Evolutionary conservation across 2,113 vertebrate species (phyloP).

Genomic region (Limanda limanda): DNA sequence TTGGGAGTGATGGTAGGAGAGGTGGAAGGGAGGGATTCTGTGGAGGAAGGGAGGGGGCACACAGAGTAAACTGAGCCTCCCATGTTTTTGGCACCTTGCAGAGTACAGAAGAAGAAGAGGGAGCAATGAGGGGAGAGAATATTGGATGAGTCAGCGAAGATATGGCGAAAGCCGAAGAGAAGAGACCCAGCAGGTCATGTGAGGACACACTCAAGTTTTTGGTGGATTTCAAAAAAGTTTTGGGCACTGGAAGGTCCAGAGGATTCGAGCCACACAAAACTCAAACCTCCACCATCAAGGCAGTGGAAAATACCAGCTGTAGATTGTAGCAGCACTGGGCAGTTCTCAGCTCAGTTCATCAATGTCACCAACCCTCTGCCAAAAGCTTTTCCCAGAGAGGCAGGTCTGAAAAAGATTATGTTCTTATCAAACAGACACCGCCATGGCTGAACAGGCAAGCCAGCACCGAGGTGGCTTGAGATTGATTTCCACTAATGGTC

Average conservation of each 20-base stretch:
- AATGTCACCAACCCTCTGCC: slow-evolving; percentile 1
- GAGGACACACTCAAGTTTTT: slow-evolving; percentile 51
- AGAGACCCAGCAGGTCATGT: slow-evolving; percentile 52
- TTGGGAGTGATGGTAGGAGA: slow-evolving; percentile 60
- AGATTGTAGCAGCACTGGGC: background rate
- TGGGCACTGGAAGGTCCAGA: background rate
- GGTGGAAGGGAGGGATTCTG: slow-evolving; percentile 67
- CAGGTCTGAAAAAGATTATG: slow-evolving; percentile 12
- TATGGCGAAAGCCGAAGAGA: slow-evolving; percentile 66
- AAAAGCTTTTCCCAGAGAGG: slow-evolving; percentile 15
- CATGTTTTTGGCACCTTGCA: slow-evolving; percentile 76
- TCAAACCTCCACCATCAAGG: slow-evolving; percentile 6
- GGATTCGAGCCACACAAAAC: background rate
- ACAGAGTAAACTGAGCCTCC: slow-evolving; percentile 75
- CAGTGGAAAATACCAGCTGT: background rate
- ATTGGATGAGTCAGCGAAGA: slow-evolving; percentile 69
- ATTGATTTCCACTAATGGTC: slow-evolving; percentile 21
- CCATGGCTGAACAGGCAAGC: background rate
- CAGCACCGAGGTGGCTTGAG: background rate
- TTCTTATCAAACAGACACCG: slow-evolving; percentile 13
- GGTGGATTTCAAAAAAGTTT: slow-evolving; percentile 20
- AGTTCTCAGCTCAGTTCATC: slow-evolving; percentile 11
- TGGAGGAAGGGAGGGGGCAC: slow-evolving; percentile 71
- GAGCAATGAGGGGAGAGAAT: slow-evolving; percentile 49
- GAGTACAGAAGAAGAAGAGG: slow-evolving; percentile 61